Percentiles rank a stretch among this genome's conserved stretches.
phyloP scores from a whole-genome alignment of 2,888 invertebrate species.

The Resseliella maxima region DNA sequence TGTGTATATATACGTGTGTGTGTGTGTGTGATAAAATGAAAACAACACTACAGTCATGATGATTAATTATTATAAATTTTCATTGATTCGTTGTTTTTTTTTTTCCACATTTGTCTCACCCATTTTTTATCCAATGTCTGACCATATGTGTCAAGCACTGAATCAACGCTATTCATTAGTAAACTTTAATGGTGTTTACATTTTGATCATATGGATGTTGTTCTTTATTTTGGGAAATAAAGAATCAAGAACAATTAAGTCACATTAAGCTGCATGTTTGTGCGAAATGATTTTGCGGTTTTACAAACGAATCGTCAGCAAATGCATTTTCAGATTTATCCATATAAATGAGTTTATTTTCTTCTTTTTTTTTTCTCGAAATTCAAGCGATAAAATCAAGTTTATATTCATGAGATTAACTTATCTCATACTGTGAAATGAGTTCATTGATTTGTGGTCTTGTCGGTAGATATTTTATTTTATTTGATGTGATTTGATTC shows the following conservation, averaged over 20 bases:
- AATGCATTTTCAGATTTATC: not conserved
- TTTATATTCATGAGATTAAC: not conserved
- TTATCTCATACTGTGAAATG: not conserved
- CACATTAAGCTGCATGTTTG: slow-evolving; percentile 3
- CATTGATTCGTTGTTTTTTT: slow-evolving; percentile 1
- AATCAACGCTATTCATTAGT: slow-evolving; percentile 40
- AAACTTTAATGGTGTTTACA: not conserved
- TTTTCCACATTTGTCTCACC: not conserved
- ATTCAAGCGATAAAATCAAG: not conserved
- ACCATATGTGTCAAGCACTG: not conserved
- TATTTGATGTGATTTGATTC: not conserved
- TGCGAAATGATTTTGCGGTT: not conserved
- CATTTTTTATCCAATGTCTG: not conserved
- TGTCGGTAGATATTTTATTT: too few species aligned
- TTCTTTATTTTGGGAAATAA: not conserved
- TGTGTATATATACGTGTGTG: not conserved
- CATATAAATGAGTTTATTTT: not conserved
- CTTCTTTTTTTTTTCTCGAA: not conserved
- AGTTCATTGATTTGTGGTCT: not conserved
- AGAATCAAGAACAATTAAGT: not conserved
- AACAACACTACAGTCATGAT: not conserved
- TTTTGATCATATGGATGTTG: not conserved
- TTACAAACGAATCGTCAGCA: not conserved
- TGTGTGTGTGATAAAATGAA: not conserved
- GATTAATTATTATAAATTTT: slow-evolving; percentile 43